Percentiles rank a stretch among this genome's conserved stretches.
phyloP scores from a whole-genome alignment of 1,140 invertebrate species.

The Diploscapter pachys region DNA sequence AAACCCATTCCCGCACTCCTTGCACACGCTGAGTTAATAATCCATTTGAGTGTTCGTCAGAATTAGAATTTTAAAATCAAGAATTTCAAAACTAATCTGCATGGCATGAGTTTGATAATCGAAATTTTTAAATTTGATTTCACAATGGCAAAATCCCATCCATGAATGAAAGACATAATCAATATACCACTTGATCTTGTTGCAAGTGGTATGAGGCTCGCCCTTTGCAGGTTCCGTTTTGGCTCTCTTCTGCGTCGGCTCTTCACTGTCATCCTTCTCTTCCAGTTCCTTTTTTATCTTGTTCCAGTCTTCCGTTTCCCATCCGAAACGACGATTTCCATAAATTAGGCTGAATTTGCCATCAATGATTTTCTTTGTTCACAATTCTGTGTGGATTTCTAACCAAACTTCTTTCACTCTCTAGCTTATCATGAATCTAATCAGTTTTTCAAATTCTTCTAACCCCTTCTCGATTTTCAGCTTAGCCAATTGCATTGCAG shows the following conservation, averaged over 20 bases:
- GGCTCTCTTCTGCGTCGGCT: background rate
- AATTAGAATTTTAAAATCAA: too few species aligned
- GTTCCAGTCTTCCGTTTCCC: conserved; percentile 35
- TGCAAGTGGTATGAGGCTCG: too few species aligned
- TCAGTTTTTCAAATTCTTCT: background rate
- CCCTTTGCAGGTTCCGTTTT: background rate
- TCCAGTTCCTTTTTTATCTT: conserved; percentile 17
- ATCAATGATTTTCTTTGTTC: background rate
- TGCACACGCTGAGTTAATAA: too few species aligned
- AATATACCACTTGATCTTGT: too few species aligned
- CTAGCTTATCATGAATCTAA: background rate
- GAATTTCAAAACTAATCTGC: too few species aligned
- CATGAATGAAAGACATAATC: too few species aligned
- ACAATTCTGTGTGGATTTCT: too few species aligned
- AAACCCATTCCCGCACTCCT: background rate
- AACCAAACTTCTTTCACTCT: too few species aligned
- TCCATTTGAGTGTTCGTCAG: too few species aligned
- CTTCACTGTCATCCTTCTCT: conserved; percentile 1
- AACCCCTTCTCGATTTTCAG: conserved; percentile 73
- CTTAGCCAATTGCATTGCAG: conserved; percentile 79
- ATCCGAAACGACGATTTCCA: conserved; percentile 26
- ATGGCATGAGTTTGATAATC: too few species aligned
- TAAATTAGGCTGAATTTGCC: conserved; percentile 26
- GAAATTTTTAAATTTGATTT: too few species aligned
- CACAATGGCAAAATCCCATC: too few species aligned